Conservation (phyloP, 2,888 invertebrate genomes). For the Pterostichus madidus region DNA sequence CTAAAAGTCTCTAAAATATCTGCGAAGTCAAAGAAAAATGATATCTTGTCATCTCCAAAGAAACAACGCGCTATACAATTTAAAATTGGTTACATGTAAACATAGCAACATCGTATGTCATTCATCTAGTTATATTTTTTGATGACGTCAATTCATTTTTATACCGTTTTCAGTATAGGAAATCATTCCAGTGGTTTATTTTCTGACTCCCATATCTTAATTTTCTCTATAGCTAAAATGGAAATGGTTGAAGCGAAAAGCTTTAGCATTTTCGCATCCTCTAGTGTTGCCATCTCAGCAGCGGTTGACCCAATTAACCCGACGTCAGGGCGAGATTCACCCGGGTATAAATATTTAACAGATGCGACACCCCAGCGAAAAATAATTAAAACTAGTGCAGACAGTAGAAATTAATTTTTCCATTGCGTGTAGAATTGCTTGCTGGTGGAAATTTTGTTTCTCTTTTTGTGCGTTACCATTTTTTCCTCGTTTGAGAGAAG, state of each 20-base stretch:
- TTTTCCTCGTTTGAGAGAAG: constrained; percentile 14
- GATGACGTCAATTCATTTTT: too few species aligned
- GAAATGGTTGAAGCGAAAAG: background rate
- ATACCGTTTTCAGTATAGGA: too few species aligned
- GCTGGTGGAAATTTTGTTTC: constrained; percentile 9
- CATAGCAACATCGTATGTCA: too few species aligned
- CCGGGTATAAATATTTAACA: constrained; percentile 36
- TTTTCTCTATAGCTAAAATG: background rate
- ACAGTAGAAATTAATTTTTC: constrained; percentile 40
- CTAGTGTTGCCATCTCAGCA: background rate
- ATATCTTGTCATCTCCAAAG: too few species aligned
- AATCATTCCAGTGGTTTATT: too few species aligned
- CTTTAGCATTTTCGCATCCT: background rate
- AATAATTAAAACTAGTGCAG: constrained; percentile 55
- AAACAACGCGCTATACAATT: too few species aligned
- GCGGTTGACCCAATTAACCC: constrained; percentile 37
- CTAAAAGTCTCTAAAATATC: too few species aligned
- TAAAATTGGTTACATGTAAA: too few species aligned
- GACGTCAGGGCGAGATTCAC: constrained; percentile 27
- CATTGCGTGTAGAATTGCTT: constrained; percentile 42
- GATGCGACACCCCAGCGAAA: constrained; percentile 25
- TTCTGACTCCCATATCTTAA: background rate
- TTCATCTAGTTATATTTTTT: too few species aligned
- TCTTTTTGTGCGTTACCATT: constrained; percentile 3
- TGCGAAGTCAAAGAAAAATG: too few species aligned